A percentile compares a stretch with the other conserved stretches of the same genome.
phyloP scores from a whole-genome alignment of 2,888 invertebrate genomes.

The Rhynchonema sp. region DNA sequence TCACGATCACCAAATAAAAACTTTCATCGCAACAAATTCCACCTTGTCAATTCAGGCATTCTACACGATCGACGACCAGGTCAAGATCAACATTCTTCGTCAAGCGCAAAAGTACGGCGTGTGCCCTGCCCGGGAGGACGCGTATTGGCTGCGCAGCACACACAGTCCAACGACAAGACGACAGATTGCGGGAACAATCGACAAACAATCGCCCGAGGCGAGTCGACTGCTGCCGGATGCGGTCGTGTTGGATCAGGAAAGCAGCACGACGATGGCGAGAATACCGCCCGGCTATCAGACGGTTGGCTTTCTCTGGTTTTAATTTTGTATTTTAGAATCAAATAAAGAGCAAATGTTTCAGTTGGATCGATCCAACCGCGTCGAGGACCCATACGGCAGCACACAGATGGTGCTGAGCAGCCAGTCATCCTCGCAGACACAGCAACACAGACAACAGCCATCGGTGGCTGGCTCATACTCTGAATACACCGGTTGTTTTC shows the following conservation, averaged over 20 bases:
- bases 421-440: not conserved
- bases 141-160: not conserved
- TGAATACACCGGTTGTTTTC: no score
- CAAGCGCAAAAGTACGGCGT: conserved; percentile 15
- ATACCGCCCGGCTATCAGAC: not conserved
- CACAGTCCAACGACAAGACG: not conserved
- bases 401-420: not conserved
- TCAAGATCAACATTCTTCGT: conserved; percentile 16
- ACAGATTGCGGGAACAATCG: not conserved
- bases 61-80: conserved; percentile 13
- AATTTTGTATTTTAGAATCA: not conserved
- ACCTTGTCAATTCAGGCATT: not conserved
- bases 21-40: no score
- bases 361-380: not conserved
- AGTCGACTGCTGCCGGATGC: not conserved
- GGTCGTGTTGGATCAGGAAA: not conserved
- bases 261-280: not conserved
- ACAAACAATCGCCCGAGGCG: not conserved
- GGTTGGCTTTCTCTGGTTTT: not conserved
- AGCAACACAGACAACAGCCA: not conserved
- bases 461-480: no score
- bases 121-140: not conserved
- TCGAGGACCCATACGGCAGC: not conserved
- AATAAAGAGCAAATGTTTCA: not conserved
- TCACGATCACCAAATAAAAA: no score